Evolutionary conservation across 2,797 vertebrate genomes (phyloP), one percentile per base, ranked within the genome.

Genomic region (Thaleichthys pacificus): DNA sequence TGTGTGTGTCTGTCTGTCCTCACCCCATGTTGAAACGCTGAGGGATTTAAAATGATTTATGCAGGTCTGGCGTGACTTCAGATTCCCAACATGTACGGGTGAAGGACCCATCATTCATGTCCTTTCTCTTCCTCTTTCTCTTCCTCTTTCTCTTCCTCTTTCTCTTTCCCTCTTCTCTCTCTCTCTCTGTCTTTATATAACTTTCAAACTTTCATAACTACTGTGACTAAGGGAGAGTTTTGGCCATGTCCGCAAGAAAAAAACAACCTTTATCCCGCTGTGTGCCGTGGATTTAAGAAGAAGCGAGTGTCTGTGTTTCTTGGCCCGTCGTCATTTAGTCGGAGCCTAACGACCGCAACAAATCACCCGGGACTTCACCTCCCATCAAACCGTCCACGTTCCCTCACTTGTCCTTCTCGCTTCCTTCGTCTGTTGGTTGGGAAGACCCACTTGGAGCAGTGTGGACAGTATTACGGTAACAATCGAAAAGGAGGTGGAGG

Each of bases 31-130:
- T 80, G 78, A 81, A 71, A 84, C 71, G 70, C 83, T 78, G 77
- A 82, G 86, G 87, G 90, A 91, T 92, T 42, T 91, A 90, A 77
- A 82, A 84, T 90, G 92, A 92, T 89, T 89, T 90, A 92, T 91
- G 81, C 68, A 66, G 82, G 57, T 57, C 84, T 80, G 80, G 71
- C 74, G 24, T 84, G 82, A 86, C 84, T 89, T 90, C 83, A 84
- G 75, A 88, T 86, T 86, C 83, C 78, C 86, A 83, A 83, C 77
- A 79, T 84, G 79, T 70, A 73, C 74, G 70, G 85, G 86, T 81
- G 87, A 89, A 63, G 80, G 82, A 82, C 64, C 74, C 76, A 84
- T 87, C 82, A 78, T 80, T 91, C 82, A 87, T 82, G 68, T 75
- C 24, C 24, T 58, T 42, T 51, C 70, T 51, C 61, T 69, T 70